Conservation (phyloP, 2,888 invertebrate genomes). For the Leptopilina myrica region DNA sequence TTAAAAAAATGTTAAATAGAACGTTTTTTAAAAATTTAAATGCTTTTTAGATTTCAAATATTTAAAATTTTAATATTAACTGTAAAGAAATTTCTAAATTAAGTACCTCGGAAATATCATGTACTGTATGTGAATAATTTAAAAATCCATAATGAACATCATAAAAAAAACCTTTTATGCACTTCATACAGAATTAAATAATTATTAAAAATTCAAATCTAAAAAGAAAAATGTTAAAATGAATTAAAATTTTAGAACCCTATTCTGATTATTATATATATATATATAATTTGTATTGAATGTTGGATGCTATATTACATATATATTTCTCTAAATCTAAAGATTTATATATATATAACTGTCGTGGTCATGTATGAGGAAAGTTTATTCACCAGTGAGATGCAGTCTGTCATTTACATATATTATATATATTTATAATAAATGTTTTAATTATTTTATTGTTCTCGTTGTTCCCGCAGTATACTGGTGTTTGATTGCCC, state of each 20-base stretch:
- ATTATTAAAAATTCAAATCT: too few species aligned
- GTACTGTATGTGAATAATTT: too few species aligned
- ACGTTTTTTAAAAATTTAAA: too few species aligned
- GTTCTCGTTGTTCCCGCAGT: conserved; percentile 34
- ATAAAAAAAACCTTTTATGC: too few species aligned
- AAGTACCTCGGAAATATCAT: too few species aligned
- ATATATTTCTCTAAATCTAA: conserved; percentile 44
- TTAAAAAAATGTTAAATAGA: too few species aligned
- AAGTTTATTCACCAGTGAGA: conserved; percentile 63
- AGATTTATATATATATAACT: conserved; percentile 50
- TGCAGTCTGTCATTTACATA: conserved; percentile 13
- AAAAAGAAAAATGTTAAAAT: too few species aligned
- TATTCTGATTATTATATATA: conserved; percentile 51
- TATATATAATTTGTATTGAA: conserved; percentile 70
- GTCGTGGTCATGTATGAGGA: conserved; percentile 68
- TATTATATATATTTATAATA: neutral
- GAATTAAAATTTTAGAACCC: conserved; percentile 14
- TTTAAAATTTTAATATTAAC: too few species aligned
- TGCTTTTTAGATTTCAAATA: too few species aligned
- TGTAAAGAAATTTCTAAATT: too few species aligned
- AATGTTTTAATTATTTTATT: neutral
- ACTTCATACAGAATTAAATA: too few species aligned
- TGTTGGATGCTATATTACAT: conserved; percentile 70
- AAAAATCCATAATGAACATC: too few species aligned
- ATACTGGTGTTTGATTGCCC: conserved; percentile 16